These are phyloP conservation scores for Xenopus petersii DNA, from an alignment of 2,797 vertebrate genomes.

Conservation along the genomic window DNA sequence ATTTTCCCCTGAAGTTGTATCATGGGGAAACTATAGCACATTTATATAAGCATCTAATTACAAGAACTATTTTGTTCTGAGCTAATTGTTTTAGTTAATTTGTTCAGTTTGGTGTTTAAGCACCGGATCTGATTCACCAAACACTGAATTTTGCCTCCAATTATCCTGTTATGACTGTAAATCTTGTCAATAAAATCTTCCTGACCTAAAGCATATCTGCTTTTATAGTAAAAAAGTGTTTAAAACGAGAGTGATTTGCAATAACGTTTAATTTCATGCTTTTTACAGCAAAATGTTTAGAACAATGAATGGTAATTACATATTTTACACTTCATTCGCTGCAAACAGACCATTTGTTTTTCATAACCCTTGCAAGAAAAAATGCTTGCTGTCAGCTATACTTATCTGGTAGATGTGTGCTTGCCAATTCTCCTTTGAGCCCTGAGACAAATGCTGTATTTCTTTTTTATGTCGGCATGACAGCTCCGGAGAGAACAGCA, in stretches of 20 bases:
- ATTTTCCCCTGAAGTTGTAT: too few species aligned
- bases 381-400: slow-evolving; percentile 52
- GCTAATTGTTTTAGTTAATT: slow-evolving; percentile 13
- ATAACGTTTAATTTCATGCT: slow-evolving; percentile 60
- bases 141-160: slow-evolving; percentile 41
- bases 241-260: slow-evolving; percentile 52
- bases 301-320: slow-evolving; percentile 58
- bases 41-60: slow-evolving; percentile 24
- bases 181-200: slow-evolving; percentile 52
- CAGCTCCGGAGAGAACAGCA: slow-evolving; percentile 7
- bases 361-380: slow-evolving; percentile 52
- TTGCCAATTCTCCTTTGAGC: slow-evolving; percentile 27
- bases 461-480: slow-evolving; percentile 19
- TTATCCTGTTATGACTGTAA: slow-evolving; percentile 44
- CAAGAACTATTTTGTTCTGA: slow-evolving; percentile 21
- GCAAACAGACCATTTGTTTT: slow-evolving; percentile 57
- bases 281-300: slow-evolving; percentile 59
- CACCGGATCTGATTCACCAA: slow-evolving; percentile 46
- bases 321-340: slow-evolving; percentile 63
- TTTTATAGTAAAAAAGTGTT: slow-evolving; percentile 51
- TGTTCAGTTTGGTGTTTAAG: slow-evolving; percentile 31
- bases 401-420: slow-evolving; percentile 21
- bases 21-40: slow-evolving; percentile 6
- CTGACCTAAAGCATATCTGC: slow-evolving; percentile 48
- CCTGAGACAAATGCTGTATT: slow-evolving; percentile 14